These are phyloP conservation scores for Panzeria rudis DNA, from an alignment of 2,888 invertebrate species.

Conservation along the genomic window DNA sequence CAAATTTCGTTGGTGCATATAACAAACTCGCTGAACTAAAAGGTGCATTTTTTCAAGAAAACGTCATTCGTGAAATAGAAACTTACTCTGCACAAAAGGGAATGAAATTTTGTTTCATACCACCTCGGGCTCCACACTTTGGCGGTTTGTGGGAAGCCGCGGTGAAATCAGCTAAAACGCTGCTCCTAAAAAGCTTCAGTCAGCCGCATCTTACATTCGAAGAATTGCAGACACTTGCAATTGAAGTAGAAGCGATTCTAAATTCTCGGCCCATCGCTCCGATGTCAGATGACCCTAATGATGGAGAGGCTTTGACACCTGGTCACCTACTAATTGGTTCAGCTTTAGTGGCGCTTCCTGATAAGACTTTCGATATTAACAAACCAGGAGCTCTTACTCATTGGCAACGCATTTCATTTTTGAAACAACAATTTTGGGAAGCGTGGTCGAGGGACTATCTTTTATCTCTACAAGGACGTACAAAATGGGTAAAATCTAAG, in stretches of 20 bases:
- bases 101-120: constrained; percentile 37
- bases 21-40: neutral
- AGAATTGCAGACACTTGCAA: constrained; percentile 1
- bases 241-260: constrained; percentile 5
- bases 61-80: neutral
- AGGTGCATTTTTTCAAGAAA: neutral
- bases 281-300: no score
- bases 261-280: no score
- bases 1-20: neutral
- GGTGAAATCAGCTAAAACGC: constrained; percentile 23
- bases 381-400: no score
- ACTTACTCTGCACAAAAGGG: neutral
- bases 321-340: no score
- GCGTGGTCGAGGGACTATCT: no score
- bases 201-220: neutral
- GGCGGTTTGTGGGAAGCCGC: constrained; percentile 37
- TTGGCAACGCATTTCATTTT: no score
- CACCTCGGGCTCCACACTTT: constrained; percentile 28
- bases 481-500: neutral
- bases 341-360: no score
- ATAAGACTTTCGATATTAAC: no score
- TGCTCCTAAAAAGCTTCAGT: neutral
- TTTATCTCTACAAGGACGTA: neutral
- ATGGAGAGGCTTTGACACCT: no score
- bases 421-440: no score